These are phyloP conservation scores for Orchesellides sinensis DNA, from an alignment of 2,888 invertebrate species.

Conservation along the genomic window DNA sequence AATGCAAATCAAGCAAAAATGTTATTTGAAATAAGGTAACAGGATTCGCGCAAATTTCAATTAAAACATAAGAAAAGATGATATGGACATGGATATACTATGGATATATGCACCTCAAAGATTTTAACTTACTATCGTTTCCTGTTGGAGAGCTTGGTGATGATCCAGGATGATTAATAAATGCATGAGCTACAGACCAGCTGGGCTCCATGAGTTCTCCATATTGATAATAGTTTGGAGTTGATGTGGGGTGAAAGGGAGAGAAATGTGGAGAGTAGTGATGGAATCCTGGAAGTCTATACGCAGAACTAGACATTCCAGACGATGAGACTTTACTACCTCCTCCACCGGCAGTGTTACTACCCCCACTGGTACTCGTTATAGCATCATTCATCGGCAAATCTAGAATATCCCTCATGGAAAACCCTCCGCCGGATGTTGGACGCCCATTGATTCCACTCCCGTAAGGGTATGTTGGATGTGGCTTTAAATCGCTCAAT, in stretches of 20 bases:
- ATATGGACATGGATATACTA: too few relatives aligned
- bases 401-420: constrained; percentile 71
- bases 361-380: constrained; percentile 8
- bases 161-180: constrained; percentile 60
- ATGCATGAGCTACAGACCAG: constrained; percentile 63
- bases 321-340: constrained; percentile 44
- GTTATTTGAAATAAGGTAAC: too few relatives aligned
- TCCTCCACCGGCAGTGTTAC: constrained; percentile 19
- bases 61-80: too few relatives aligned
- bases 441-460: constrained; percentile 51
- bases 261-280: constrained; percentile 57
- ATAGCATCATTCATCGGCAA: constrained; percentile 59
- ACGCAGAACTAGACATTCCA: constrained; percentile 31
- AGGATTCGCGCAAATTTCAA: too few relatives aligned
- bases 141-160: constrained; percentile 34
- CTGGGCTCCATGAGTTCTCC: constrained; percentile 61
- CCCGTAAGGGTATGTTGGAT: constrained; percentile 15
- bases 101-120: background rate
- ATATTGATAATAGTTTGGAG: constrained; percentile 58
- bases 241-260: constrained; percentile 53
- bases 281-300: constrained; percentile 60
- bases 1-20: too few relatives aligned
- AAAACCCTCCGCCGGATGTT: constrained; percentile 68
- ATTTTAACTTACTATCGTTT: constrained; percentile 35
- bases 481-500: constrained; percentile 54